A percentile compares a stretch with the other conserved stretches of the same genome.
Evolutionary conservation across 2,888 invertebrate genomes (phyloP).

Genomic region (Callimorpha dominula): DNA sequence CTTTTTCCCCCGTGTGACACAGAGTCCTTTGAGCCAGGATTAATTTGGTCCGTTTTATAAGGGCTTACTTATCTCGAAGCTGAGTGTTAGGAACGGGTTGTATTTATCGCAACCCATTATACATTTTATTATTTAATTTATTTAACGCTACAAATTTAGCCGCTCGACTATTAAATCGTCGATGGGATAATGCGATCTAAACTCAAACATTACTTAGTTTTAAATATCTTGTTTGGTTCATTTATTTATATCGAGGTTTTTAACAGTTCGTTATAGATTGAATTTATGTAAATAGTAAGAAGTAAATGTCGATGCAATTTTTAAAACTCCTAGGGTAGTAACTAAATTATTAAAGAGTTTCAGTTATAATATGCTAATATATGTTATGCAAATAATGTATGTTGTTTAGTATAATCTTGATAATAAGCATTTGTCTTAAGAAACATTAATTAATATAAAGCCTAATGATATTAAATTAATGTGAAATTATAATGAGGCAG

Average conservation of each 20-base stretch:
- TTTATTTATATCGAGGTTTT: slow-evolving; percentile 60
- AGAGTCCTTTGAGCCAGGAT: slow-evolving; percentile 83
- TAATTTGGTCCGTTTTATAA: slow-evolving; percentile 85
- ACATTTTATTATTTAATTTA: slow-evolving; percentile 87
- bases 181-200: slow-evolving; percentile 80
- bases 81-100: slow-evolving; percentile 80
- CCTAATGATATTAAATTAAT: slow-evolving; percentile 70
- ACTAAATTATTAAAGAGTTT: slow-evolving; percentile 24
- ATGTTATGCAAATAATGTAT: slow-evolving; percentile 57
- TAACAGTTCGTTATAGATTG: slow-evolving; percentile 42
- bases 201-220: slow-evolving; percentile 77
- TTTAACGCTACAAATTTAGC: slow-evolving; percentile 83
- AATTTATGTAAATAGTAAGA: slow-evolving; percentile 29
- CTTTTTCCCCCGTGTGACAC: slow-evolving; percentile 65
- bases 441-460: slow-evolving; percentile 73
- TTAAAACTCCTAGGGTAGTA: slow-evolving; percentile 1
- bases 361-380: slow-evolving; percentile 48
- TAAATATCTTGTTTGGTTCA: slow-evolving; percentile 69
- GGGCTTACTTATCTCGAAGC: slow-evolving; percentile 82
- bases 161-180: slow-evolving; percentile 84
- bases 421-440: slow-evolving; percentile 73
- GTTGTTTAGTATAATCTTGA: slow-evolving; percentile 64
- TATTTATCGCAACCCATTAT: slow-evolving; percentile 85
- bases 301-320: not conserved
- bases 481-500: slow-evolving; percentile 70